A percentile compares a stretch with the other conserved stretches of the same genome.
Evolutionary conservation across 2,797 vertebrate genomes (phyloP).

Genomic region (Anguilla obscura): DNA sequence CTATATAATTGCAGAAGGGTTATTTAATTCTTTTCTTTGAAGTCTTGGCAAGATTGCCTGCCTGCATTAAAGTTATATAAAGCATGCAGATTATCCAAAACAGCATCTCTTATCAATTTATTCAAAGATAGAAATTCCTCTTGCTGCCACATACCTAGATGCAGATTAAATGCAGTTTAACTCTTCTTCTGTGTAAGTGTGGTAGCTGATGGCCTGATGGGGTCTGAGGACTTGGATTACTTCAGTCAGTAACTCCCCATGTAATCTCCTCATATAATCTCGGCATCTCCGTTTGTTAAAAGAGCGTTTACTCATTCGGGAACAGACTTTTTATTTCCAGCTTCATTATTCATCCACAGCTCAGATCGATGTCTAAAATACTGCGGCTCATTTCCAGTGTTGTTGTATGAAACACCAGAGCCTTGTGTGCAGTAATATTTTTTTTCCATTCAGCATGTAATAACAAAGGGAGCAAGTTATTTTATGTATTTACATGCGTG

Average conservation of each 20-base stretch:
- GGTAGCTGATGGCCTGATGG: not conserved
- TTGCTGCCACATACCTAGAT: not conserved
- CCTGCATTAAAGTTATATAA: not conserved
- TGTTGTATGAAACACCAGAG: not conserved
- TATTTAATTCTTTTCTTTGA: slow-evolving; percentile 3
- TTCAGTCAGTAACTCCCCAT: not conserved
- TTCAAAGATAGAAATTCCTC: not conserved
- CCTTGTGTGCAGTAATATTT: slow-evolving; percentile 3
- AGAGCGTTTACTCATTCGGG: not conserved
- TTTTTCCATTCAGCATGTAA: not conserved
- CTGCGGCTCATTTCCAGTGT: not conserved
- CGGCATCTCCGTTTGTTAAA: not conserved
- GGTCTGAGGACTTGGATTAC: not conserved
- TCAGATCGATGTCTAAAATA: slow-evolving; percentile 28
- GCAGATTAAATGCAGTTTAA: not conserved
- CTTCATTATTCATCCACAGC: not conserved
- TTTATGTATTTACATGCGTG: not conserved
- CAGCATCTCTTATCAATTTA: not conserved
- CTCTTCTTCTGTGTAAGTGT: not conserved
- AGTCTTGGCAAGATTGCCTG: not conserved
- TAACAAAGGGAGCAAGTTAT: not conserved
- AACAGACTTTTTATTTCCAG: not conserved
- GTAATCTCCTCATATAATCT: not conserved
- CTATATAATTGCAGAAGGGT: not conserved
- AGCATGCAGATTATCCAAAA: not conserved